A percentile compares a stretch with the other conserved stretches of the same genome.
phyloP scores from a whole-genome alignment of 2,113 vertebrate species.

The Phalacrocorax brasilianus region DNA sequence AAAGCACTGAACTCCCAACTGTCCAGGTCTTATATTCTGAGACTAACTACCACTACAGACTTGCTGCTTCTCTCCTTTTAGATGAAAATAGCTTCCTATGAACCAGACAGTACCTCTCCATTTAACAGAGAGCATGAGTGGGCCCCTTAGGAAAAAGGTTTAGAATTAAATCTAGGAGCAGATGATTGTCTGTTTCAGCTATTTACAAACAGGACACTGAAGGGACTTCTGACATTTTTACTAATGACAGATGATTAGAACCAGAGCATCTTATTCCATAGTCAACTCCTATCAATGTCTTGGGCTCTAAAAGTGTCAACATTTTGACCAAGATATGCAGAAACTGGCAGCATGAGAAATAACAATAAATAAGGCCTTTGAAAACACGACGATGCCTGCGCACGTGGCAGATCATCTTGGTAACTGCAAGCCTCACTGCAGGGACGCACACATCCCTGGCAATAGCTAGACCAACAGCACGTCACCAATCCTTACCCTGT shows the following conservation, averaged over 20 bases:
- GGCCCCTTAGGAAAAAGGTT: not conserved
- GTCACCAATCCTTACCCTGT: slow-evolving; percentile 82
- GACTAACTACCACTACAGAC: not conserved
- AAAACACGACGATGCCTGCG: not conserved
- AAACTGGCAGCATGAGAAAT: not conserved
- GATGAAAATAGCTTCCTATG: not conserved
- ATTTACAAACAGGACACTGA: not conserved
- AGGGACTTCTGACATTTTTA: not conserved
- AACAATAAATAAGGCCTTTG: not conserved
- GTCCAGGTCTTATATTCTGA: not conserved
- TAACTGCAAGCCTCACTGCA: not conserved
- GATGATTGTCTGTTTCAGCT: not conserved
- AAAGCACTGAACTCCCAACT: not conserved
- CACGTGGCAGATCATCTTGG: not conserved
- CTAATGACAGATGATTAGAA: not conserved
- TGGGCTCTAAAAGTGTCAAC: not conserved
- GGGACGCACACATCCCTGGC: not conserved
- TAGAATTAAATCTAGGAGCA: not conserved
- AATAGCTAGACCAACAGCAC: not conserved
- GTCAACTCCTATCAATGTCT: not conserved
- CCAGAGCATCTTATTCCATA: not conserved
- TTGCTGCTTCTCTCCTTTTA: not conserved
- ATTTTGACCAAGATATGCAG: not conserved
- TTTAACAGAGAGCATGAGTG: not conserved
- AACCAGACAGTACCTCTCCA: not conserved